phyloP scores from a whole-genome alignment of 2,113 vertebrate species.

The Mohoua ochrocephala region DNA sequence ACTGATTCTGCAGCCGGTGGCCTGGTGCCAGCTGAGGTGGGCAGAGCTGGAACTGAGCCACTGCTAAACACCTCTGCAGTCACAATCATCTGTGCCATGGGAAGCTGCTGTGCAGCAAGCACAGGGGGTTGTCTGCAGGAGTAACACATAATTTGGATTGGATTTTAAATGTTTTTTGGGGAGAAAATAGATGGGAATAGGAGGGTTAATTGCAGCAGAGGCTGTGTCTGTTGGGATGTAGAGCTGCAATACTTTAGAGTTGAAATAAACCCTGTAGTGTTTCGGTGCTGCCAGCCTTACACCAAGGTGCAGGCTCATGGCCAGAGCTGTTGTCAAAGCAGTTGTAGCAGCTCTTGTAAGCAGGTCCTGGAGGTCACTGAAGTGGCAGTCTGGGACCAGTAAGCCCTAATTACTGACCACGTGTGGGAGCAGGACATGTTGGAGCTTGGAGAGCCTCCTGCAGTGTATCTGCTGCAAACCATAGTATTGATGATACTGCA shows the following conservation, averaged over 20 bases:
- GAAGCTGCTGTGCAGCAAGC: background rate
- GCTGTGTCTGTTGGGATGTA: background rate
- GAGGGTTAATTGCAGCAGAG: background rate
- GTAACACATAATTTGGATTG: rapidly evolving
- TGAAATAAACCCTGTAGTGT: background rate
- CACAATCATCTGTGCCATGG: background rate
- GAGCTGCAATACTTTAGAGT: background rate
- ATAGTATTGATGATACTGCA: rapidly evolving
- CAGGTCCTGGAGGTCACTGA: background rate
- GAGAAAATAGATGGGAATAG: background rate
- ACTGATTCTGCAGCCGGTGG: background rate
- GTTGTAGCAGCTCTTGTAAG: background rate
- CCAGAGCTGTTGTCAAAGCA: background rate
- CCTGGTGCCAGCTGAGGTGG: background rate
- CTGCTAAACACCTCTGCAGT: background rate
- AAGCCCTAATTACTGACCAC: background rate
- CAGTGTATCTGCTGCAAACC: background rate
- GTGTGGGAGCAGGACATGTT: background rate
- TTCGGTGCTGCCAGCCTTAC: background rate
- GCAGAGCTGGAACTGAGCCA: background rate
- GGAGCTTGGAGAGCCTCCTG: background rate
- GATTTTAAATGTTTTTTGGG: background rate
- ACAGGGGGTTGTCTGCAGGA: background rate
- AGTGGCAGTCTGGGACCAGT: background rate
- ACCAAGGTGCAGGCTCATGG: background rate